A percentile compares a stretch with the other conserved stretches of the same genome.
Evolutionary conservation across 2,888 invertebrate genomes (phyloP).

Genomic region (Ectropis crepuscularia): DNA sequence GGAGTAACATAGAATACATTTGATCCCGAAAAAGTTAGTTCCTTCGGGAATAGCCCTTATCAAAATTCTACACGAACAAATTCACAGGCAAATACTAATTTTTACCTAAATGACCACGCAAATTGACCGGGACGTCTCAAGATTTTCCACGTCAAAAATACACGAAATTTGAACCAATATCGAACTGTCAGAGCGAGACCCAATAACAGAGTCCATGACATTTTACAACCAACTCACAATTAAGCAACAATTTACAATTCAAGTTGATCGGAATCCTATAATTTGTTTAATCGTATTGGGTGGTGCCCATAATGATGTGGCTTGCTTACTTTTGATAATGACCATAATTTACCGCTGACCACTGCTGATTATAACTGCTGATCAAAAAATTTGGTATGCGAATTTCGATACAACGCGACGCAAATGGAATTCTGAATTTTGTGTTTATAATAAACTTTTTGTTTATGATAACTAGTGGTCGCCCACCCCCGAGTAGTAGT

Average conservation of each 20-base stretch:
- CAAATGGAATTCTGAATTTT: not conserved
- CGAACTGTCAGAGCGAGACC: constrained; percentile 6
- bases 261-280: constrained; percentile 34
- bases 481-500: no score
- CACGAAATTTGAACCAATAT: constrained; percentile 6
- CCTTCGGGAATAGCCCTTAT: no score
- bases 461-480: no score
- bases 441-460: no score
- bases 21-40: no score
- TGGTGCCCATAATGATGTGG: constrained; percentile 36
- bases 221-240: constrained; percentile 42
- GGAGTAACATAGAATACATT: no score
- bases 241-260: constrained; percentile 44
- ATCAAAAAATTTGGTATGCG: constrained; percentile 4
- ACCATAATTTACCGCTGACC: constrained; percentile 14
- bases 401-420: not conserved
- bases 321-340: constrained; percentile 10
- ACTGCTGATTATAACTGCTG: no score
- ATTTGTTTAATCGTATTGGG: constrained; percentile 45
- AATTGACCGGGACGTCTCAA: not conserved
- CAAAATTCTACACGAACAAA: no score
- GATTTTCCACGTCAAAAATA: constrained; percentile 6
- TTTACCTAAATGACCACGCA: no score
- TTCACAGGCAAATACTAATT: no score
- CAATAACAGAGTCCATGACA: constrained; percentile 23